Evolutionary conservation across 1,140 invertebrate species (phyloP).

Genomic region (Rhysida immarginata): DNA sequence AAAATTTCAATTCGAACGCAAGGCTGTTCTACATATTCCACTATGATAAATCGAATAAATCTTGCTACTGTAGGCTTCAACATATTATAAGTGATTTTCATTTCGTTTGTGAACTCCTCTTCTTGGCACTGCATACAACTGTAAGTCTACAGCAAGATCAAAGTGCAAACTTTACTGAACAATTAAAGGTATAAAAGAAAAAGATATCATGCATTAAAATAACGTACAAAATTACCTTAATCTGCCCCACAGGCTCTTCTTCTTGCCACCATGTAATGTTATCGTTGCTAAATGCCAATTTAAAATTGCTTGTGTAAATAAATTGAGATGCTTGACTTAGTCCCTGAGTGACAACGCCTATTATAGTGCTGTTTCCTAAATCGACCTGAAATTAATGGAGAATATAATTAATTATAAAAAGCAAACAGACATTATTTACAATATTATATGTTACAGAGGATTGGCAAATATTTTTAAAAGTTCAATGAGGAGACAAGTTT

Average conservation of each 20-base stretch:
- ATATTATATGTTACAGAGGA: no score
- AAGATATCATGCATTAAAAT: no score
- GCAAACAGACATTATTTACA: no score
- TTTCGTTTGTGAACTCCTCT: constrained; percentile 14
- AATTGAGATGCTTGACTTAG: constrained; percentile 11
- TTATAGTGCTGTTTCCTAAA: constrained; percentile 15
- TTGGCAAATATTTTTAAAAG: no score
- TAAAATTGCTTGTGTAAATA: constrained; percentile 15
- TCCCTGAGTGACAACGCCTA: constrained; percentile 18
- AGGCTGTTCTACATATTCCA: constrained; percentile 15
- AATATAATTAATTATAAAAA: no score
- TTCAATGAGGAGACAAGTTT: no score
- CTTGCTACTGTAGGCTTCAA: constrained; percentile 16
- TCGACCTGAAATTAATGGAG: constrained; percentile 16
- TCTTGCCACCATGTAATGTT: constrained; percentile 16
- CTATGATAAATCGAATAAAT: constrained; percentile 15
- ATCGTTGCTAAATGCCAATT: constrained; percentile 19
- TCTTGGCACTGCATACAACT: constrained; percentile 17
- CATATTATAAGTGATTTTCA: constrained; percentile 17
- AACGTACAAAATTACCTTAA: no score
- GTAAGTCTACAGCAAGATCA: constrained; percentile 13
- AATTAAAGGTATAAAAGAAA: no score
- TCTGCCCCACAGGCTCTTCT: constrained; percentile 20
- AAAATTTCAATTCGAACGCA: constrained; percentile 19
- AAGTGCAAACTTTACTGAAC: not conserved